phyloP scores from a whole-genome alignment of 1,140 invertebrate genomes.

The Lysiphlebus fabarum region DNA sequence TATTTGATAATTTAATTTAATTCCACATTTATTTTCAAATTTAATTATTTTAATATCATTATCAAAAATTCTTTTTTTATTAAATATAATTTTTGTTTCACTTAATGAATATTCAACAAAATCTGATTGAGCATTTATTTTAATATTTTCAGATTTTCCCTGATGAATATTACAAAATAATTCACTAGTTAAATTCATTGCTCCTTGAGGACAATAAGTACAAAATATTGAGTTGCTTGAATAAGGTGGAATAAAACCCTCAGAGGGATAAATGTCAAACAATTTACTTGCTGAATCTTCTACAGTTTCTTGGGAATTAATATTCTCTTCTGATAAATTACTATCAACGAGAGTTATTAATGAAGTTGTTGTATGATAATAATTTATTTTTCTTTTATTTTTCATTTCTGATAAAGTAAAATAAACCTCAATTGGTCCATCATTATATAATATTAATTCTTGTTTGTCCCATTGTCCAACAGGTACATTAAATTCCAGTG shows the following conservation, averaged over 20 bases:
- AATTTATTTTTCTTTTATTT: conserved; percentile 33
- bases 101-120: conserved; percentile 42
- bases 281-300: conserved; percentile 31
- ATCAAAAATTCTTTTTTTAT: conserved; percentile 38
- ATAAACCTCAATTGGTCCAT: conserved; percentile 47
- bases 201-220: conserved; percentile 40
- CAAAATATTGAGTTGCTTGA: conserved; percentile 41
- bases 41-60: conserved; percentile 10
- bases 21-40: conserved; percentile 28
- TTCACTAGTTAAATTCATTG: conserved; percentile 33
- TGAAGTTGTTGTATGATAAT: not conserved
- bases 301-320: not conserved
- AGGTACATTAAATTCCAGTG: conserved; percentile 45
- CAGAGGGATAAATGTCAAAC: conserved; percentile 40
- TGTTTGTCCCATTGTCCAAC: conserved; percentile 37
- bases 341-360: not conserved
- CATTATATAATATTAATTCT: conserved; percentile 47
- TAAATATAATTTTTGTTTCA: conserved; percentile 44
- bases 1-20: conserved; percentile 27
- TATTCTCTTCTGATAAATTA: not conserved
- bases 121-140: conserved; percentile 41
- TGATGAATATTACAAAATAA: conserved; percentile 43
- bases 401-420: conserved; percentile 48
- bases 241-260: conserved; percentile 45
- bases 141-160: conserved; percentile 42